Evolutionary conservation across 2,888 invertebrate genomes (phyloP).

Genomic region (Leucoptera coffeella): DNA sequence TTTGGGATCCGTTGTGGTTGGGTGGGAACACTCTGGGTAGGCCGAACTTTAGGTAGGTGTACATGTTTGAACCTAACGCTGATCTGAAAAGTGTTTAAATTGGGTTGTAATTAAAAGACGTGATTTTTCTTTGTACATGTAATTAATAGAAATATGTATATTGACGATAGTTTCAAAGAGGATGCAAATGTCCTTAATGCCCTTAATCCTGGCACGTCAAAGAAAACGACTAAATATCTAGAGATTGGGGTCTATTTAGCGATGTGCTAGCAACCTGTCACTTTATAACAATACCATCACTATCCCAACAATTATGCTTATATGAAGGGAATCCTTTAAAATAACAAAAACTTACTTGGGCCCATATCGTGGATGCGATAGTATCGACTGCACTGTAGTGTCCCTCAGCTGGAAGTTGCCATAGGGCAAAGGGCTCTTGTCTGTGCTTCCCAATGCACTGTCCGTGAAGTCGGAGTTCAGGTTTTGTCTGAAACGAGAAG

Average conservation of each 20-base stretch:
- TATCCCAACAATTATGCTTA: conserved; percentile 2
- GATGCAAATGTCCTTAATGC: too few relatives aligned
- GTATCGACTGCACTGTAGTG: conserved; percentile 87
- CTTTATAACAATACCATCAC: too few relatives aligned
- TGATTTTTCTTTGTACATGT: neutral
- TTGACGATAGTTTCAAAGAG: too few relatives aligned
- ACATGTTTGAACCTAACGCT: conserved; percentile 85
- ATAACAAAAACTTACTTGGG: conserved; percentile 62
- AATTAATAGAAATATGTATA: neutral
- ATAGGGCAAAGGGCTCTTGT: conserved; percentile 88
- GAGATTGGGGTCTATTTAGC: too few relatives aligned
- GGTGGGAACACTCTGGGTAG: conserved; percentile 88
- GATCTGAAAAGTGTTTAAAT: conserved; percentile 43
- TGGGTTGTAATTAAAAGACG: neutral
- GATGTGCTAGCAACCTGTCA: too few relatives aligned
- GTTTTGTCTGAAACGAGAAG: conserved; percentile 66
- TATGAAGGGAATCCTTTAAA: conserved; percentile 8
- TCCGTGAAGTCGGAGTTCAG: conserved; percentile 93
- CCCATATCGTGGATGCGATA: conserved; percentile 85
- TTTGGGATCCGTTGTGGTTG: conserved; percentile 65
- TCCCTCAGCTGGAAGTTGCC: conserved; percentile 91
- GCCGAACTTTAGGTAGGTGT: conserved; percentile 91
- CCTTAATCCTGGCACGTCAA: too few relatives aligned
- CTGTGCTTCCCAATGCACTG: conserved; percentile 86
- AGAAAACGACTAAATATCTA: too few relatives aligned